Conservation (phyloP, 2,113 vertebrate genomes). For the Shinisaurus crocodilurus region DNA sequence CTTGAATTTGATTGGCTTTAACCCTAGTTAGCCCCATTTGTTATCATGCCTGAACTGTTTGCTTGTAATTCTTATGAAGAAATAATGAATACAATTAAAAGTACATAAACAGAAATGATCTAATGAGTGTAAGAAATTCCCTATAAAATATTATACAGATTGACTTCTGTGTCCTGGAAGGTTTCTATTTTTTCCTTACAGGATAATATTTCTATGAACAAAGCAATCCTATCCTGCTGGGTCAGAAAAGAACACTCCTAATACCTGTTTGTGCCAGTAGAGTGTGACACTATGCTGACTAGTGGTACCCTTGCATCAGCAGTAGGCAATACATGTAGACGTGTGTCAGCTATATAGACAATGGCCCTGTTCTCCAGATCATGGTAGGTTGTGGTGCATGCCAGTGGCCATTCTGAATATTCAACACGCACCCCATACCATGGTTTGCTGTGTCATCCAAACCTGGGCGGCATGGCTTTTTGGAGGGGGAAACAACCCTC, state of each 20-base stretch:
- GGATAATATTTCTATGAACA: not conserved
- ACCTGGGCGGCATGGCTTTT: no score
- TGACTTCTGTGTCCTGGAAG: not conserved
- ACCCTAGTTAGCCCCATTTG: not conserved
- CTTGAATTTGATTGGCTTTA: no score
- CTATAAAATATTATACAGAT: not conserved
- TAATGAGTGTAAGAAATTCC: not conserved
- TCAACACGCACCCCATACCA: no score
- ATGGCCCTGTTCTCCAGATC: no score
- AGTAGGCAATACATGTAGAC: not conserved
- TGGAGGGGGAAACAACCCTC: no score
- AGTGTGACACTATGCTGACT: not conserved
- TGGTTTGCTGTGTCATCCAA: no score
- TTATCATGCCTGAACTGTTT: not conserved
- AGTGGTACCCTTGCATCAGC: not conserved
- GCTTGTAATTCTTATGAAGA: not conserved
- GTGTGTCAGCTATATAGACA: not conserved
- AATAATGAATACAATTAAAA: not conserved
- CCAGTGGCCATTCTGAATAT: no score
- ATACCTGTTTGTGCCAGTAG: not conserved
- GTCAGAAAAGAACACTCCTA: not conserved
- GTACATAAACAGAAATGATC: not conserved
- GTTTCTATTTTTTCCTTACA: not conserved
- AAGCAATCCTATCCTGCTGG: not conserved
- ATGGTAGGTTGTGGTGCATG: no score